These are phyloP conservation scores for Cnemophilus loriae DNA, from an alignment of 2,113 vertebrate species.

Conservation along the genomic window DNA sequence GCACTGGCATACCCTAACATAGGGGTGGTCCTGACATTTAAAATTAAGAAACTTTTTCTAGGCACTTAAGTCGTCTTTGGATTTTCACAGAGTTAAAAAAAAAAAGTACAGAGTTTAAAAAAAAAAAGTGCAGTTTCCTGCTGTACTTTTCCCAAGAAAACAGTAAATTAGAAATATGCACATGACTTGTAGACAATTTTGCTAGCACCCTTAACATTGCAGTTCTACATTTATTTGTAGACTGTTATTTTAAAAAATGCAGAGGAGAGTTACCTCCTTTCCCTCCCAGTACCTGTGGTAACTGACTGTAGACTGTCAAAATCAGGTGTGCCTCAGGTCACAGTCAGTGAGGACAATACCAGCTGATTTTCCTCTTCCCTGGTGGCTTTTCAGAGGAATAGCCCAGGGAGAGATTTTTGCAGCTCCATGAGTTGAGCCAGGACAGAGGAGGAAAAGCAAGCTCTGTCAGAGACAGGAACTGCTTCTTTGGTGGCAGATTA, in stretches of 20 bases:
- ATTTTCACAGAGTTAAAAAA: not conserved
- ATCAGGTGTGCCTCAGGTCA: not conserved
- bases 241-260: not conserved
- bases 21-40: not conserved
- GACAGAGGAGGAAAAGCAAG: not conserved
- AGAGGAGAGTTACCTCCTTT: not conserved
- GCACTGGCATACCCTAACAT: accelerated
- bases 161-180: not conserved
- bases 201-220: not conserved
- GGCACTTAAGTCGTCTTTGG: not conserved
- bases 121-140: not conserved
- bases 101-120: too few species aligned
- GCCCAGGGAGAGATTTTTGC: not conserved
- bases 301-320: not conserved
- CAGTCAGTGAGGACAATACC: accelerated
- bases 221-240: not conserved
- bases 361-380: not conserved
- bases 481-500: not conserved
- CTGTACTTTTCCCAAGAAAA: not conserved
- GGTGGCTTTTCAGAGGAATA: not conserved
- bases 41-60: not conserved
- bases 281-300: not conserved
- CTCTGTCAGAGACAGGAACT: not conserved
- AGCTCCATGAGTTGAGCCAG: not conserved
- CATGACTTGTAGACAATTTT: accelerated